Conservation (phyloP, 2,888 invertebrate species). For the Drosophila multiciliata region DNA sequence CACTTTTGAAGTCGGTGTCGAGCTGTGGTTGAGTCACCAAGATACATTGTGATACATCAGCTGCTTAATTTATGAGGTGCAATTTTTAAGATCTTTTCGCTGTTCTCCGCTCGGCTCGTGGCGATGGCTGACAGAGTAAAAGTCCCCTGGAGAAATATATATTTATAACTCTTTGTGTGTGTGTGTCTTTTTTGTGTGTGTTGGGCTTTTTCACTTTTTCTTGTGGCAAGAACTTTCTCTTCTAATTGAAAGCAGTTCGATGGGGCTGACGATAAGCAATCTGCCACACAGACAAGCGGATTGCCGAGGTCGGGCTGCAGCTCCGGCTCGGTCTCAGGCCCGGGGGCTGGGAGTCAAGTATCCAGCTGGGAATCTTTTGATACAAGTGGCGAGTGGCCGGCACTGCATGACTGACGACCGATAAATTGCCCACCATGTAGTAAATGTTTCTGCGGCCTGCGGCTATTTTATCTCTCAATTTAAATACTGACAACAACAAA, state of each 20-base stretch:
- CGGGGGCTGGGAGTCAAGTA: slow-evolving; percentile 30
- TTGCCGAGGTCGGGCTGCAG: slow-evolving; percentile 14
- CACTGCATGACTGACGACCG: slow-evolving; percentile 58
- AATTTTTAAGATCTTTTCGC: slow-evolving; percentile 61
- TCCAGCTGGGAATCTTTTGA: slow-evolving; percentile 64
- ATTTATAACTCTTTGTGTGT: slow-evolving; percentile 38
- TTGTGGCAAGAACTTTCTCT: slow-evolving; percentile 81
- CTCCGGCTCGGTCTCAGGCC: neutral
- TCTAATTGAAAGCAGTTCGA: slow-evolving; percentile 82
- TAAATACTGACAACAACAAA: slow-evolving; percentile 50
- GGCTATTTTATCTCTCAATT: slow-evolving; percentile 68
- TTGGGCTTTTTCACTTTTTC: slow-evolving; percentile 73
- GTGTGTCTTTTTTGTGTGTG: slow-evolving; percentile 23
- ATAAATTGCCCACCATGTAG: slow-evolving; percentile 46
- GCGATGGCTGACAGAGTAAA: slow-evolving; percentile 44
- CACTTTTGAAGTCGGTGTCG: neutral
- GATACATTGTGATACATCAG: slow-evolving; percentile 43
- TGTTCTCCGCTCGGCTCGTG: slow-evolving; percentile 12
- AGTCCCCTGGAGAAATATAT: slow-evolving; percentile 42
- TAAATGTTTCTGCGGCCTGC: slow-evolving; percentile 59
- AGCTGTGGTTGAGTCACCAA: slow-evolving; percentile 12
- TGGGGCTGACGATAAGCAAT: slow-evolving; percentile 65
- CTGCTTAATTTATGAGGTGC: slow-evolving; percentile 73
- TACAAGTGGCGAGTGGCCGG: slow-evolving; percentile 34
- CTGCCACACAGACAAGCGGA: slow-evolving; percentile 10